Base-by-base conservation (phyloP, 2,797 vertebrate genomes). In the Brachyalestes nurse region DNA sequence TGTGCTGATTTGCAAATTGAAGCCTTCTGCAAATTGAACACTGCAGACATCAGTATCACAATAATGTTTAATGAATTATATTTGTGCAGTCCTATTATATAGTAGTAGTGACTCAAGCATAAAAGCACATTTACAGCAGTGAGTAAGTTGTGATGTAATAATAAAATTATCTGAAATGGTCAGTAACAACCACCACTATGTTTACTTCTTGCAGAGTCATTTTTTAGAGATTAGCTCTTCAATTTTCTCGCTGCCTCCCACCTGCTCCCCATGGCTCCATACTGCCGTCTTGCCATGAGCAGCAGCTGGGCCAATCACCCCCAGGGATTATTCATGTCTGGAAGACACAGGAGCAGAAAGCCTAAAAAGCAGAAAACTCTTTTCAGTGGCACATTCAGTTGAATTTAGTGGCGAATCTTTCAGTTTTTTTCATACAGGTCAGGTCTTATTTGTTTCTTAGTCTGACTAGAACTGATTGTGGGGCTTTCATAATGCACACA, bases 231-330 rank as follows among this genome's bases (percentile, higher is more conserved):
- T 65, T 13, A 49, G 34, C 45, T 38, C 38, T 45, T 49, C 53
- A 49, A 5, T 13, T 57, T 51, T 71, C 21, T 23, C n/a, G 38
- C 42, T 77, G 53, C 45, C 61, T 73, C 70, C 70, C 73, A 77
- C 66, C 65, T 72, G 80, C 28, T 47, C 61, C 40, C 17, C 55
- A 62, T 47, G 28, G 28, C 23, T 28, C 25, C 71, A 64, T 16
- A 9, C 38, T 49, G 19, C 38, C 2, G 1, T 1, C 45, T 28
- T 77, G 66, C 66, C n/a, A 23, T 5, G 16, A 47, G 66, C 57
- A 60, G 74, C 57, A 57, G 58, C 17, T 66, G 28, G 8, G 23
- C 49, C 71, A 10, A 64, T 38, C 25, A 51, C 47, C 74, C 74
- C 21, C 23, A 53, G 34, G 49, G 34, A 64, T 66, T 55, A n/a